Conservation (phyloP, 2,797 vertebrate species). For the Paratrypauchen microcephalus region DNA sequence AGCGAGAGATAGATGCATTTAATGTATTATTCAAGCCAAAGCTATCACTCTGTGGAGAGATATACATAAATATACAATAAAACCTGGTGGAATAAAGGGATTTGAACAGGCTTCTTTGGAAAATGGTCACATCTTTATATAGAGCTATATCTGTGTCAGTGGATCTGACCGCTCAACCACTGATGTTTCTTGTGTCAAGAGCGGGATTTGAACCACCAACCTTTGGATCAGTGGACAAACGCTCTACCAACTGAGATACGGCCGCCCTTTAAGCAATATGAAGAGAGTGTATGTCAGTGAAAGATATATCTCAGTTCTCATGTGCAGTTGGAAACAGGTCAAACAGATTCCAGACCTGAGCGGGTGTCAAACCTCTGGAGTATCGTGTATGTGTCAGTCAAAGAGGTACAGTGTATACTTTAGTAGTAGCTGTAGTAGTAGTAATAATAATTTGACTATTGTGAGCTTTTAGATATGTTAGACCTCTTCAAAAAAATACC, state of each 20-base stretch:
- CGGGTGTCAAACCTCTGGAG: constrained; percentile 50
- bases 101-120: constrained; percentile 37
- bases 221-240: too few species aligned
- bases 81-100: constrained; percentile 36
- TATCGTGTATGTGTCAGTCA: constrained; percentile 47
- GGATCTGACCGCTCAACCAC: too few species aligned
- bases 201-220: too few species aligned
- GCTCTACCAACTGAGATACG: too few species aligned
- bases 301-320: constrained; percentile 14
- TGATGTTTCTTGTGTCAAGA: too few species aligned
- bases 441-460: too few species aligned
- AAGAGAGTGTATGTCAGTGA: constrained; percentile 30
- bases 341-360: constrained; percentile 38
- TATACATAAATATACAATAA: constrained; percentile 73
- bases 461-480: too few species aligned
- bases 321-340: constrained; percentile 32
- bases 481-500: too few species aligned
- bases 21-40: constrained; percentile 78
- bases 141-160: too few species aligned
- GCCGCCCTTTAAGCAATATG: constrained; percentile 34
- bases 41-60: constrained; percentile 58
- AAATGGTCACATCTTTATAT: too few species aligned
- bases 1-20: constrained; percentile 66
- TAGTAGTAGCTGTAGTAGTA: too few species aligned
- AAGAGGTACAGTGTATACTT: constrained; percentile 28